Percentiles rank a stretch among this genome's conserved stretches.
These are phyloP conservation scores for Hydra vulgaris DNA, from an alignment of 30 jellyfish, hydroid and myxozoan genomes.

Conservation along the genomic window DNA sequence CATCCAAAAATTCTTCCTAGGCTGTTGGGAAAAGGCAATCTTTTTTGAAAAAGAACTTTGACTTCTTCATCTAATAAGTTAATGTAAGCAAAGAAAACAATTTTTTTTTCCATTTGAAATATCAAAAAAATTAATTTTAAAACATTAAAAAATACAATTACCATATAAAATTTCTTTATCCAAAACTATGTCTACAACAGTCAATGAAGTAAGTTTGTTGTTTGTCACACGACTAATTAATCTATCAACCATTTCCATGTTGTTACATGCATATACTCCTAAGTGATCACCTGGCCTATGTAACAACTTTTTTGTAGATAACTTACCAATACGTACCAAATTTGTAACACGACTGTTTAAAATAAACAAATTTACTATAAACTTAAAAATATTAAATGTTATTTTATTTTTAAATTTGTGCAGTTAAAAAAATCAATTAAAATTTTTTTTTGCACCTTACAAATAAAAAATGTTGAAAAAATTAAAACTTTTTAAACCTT, in stretches of 20 bases:
- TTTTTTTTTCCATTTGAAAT: constrained; percentile 39
- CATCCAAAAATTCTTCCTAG: constrained; percentile 43
- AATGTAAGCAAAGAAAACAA: constrained; percentile 35
- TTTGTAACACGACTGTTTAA: constrained; percentile 91
- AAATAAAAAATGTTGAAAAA: too few relatives aligned
- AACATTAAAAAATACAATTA: too few relatives aligned
- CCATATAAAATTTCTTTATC: too few relatives aligned
- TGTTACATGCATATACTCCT: constrained; percentile 68
- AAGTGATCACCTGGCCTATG: constrained; percentile 89
- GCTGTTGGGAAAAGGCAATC: constrained; percentile 58
- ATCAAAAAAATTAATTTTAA: too few relatives aligned
- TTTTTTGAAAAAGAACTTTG: not conserved
- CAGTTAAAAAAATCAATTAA: too few relatives aligned
- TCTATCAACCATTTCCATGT: constrained; percentile 34
- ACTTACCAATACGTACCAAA: constrained; percentile 46
- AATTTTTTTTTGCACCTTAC: too few relatives aligned
- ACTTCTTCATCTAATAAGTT: constrained; percentile 27
- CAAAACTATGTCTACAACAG: not conserved
- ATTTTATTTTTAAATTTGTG: too few relatives aligned
- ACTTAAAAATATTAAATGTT: too few relatives aligned
- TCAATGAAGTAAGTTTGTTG: not conserved
- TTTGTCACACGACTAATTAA: constrained; percentile 9
- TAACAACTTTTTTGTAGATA: constrained; percentile 18
- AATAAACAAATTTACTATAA: too few relatives aligned
- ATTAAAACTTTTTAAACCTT: too few relatives aligned